phyloP scores from a whole-genome alignment of 1,140 invertebrate genomes.

The Akabosia matsudoensis region DNA sequence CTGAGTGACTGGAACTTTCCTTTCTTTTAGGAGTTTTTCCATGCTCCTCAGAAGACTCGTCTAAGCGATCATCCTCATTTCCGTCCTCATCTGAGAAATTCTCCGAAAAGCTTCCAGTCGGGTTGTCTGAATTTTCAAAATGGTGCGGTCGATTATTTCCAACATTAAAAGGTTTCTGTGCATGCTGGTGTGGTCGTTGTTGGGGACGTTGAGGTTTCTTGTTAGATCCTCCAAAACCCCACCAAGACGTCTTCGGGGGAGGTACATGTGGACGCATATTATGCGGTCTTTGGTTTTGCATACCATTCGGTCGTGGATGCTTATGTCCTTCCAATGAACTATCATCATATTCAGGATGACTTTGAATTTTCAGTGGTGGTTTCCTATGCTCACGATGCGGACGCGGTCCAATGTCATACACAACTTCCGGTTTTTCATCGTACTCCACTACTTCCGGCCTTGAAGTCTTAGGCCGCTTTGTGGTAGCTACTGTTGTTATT shows the following conservation, averaged over 20 bases:
- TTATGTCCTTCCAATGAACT: neutral
- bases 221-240: neutral
- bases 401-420: neutral
- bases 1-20: neutral
- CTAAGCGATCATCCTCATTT: neutral
- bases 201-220: neutral
- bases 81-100: neutral
- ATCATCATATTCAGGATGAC: neutral
- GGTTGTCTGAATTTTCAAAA: too few species aligned
- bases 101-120: neutral
- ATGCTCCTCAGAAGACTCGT: neutral
- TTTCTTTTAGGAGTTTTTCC: conserved; percentile 6
- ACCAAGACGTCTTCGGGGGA: neutral
- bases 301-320: neutral
- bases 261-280: too few species aligned
- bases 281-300: neutral
- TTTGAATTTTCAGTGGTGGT: neutral
- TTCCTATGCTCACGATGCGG: neutral
- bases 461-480: neutral
- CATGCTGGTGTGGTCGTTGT: neutral
- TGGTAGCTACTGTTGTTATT: neutral
- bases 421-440: neutral
- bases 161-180: neutral
- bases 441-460: neutral
- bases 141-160: neutral